phyloP scores from a whole-genome alignment of 2,888 invertebrate species.

The Aradus depressus region DNA sequence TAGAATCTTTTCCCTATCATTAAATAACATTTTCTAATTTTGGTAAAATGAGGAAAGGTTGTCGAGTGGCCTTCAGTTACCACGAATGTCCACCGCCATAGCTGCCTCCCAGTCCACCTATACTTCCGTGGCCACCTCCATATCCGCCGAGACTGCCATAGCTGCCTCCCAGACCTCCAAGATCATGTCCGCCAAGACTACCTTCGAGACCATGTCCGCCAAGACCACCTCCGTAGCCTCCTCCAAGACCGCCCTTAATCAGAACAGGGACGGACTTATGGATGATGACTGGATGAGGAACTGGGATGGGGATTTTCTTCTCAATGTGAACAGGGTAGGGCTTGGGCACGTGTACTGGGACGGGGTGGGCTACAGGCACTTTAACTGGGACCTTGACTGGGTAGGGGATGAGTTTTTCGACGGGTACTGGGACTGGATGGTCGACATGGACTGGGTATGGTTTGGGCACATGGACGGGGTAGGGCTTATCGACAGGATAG shows the following conservation, averaged over 20 bases:
- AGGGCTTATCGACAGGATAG: constrained; percentile 35
- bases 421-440: constrained; percentile 40
- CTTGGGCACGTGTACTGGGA: constrained; percentile 36
- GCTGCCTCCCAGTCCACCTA: too few relatives aligned
- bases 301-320: constrained; percentile 42
- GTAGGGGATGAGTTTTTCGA: constrained; percentile 41
- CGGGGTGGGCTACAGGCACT: constrained; percentile 31
- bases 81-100: too few relatives aligned
- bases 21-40: too few relatives aligned
- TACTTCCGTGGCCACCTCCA: too few relatives aligned
- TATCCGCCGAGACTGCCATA: too few relatives aligned
- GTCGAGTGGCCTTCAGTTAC: too few relatives aligned
- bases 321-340: constrained; percentile 37
- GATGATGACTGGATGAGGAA: constrained; percentile 43
- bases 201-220: too few relatives aligned
- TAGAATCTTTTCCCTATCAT: too few relatives aligned
- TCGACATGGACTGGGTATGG: constrained; percentile 39
- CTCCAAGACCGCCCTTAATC: constrained; percentile 34
- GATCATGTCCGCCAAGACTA: too few relatives aligned
- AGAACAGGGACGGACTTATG: constrained; percentile 42
- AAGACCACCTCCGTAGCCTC: too few relatives aligned
- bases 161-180: too few relatives aligned
- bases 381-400: constrained; percentile 33
- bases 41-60: too few relatives aligned
- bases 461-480: constrained; percentile 35